Base-by-base conservation (phyloP, 2,888 invertebrate genomes). In the Hofmannophila pseudospretella region DNA sequence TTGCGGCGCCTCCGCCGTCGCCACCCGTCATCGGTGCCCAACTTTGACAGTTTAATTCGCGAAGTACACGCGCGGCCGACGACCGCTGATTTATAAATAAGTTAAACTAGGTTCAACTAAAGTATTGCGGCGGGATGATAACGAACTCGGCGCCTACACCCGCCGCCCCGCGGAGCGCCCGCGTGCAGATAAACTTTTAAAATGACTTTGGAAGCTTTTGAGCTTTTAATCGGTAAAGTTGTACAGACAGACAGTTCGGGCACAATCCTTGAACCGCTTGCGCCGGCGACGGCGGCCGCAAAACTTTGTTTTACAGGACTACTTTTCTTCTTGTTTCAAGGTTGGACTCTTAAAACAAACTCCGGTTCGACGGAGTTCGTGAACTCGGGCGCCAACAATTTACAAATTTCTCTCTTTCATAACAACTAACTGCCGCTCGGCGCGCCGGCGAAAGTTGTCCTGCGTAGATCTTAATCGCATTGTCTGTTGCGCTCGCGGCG, bases 281-380 rank as follows among this genome's bases (percentile, higher is more conserved):
- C 86, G 86, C 85, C 82, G 85, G 85, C 84, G 88, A 82, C 87
- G 88, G 81, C 87, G 77, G 86, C 86, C 88, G 85, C 87, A 85
- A 86, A 88, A 88, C 88, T 88, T 88, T 87, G 88, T 88, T 87
- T 87, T 86, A 87, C 87, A 88, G 87, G 88, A 88, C 88, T 88
- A 88, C 88, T 88, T 88, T 87, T 88, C 86, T 88, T 87, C 88
- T 87, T 87, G 88, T 88, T 88, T 88, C 88, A 88, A 88, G 88
- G 88, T 88, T 87, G 87, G 85, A 88, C 88, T 88, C 88, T 88
- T 88, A 88, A 88, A 88, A 88, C 88, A 88, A 88, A 88, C 88
- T 86, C 86, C 80, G 64, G 86, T 85, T 85, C 85, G 86, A 85
- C 85, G 84, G 85, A 87, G 87, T 87, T 87, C 85, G 84, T 84